A percentile compares a stretch with the other conserved stretches of the same genome.
phyloP scores from a whole-genome alignment of 2,888 invertebrate genomes.

The Antitype chi region DNA sequence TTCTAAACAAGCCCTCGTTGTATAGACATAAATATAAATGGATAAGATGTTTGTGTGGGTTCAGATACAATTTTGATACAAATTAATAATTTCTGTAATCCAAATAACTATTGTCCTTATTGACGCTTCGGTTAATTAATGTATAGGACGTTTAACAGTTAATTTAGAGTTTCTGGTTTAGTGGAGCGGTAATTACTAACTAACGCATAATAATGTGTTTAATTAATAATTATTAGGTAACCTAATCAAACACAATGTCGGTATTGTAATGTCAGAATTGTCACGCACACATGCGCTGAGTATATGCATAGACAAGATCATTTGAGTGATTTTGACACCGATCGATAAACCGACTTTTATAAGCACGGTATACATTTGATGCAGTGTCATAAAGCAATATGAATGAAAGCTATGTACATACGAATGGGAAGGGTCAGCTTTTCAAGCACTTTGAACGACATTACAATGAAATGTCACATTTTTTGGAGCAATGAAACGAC shows the following conservation, averaged over 20 bases:
- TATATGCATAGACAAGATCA: background rate
- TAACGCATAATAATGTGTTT: background rate
- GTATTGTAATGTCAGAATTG: background rate
- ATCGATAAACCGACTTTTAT: constrained; percentile 7
- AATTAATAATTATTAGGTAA: background rate
- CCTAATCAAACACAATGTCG: background rate
- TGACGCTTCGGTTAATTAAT: constrained; percentile 4
- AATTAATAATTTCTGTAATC: background rate
- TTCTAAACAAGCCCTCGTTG: background rate
- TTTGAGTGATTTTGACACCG: constrained; percentile 19
- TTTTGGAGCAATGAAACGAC: constrained; percentile 12
- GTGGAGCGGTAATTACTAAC: background rate
- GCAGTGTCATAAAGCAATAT: constrained; percentile 31
- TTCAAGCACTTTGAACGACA: constrained; percentile 30
- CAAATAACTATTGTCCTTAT: constrained; percentile 1
- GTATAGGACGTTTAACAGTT: background rate
- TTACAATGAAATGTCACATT: constrained; percentile 29
- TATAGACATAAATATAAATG: background rate
- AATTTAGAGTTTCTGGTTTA: background rate
- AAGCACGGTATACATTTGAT: constrained; percentile 20
- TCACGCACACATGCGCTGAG: too few species aligned
- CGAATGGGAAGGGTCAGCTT: constrained; percentile 14
- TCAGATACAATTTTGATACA: background rate
- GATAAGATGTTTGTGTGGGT: background rate
- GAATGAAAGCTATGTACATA: constrained; percentile 17